Base-by-base conservation (phyloP, 2,888 invertebrate genomes). In the Nebria salina region DNA sequence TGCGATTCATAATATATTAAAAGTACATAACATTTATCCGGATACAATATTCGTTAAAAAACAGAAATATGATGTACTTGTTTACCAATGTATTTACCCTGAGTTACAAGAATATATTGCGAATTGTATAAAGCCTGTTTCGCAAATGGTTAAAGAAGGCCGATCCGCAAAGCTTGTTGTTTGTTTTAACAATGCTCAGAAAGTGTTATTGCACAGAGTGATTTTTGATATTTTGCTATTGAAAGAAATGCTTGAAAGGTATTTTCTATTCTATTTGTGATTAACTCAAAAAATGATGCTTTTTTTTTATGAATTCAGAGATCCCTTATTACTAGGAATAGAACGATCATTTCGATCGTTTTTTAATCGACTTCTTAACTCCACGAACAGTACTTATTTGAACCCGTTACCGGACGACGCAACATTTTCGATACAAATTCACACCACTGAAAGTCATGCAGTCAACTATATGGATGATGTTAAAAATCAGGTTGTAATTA, bases 41-140 rank as follows among this genome's bases (percentile, higher is more conserved):
- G 88, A 89, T 81, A 91, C 90, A 84, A 91, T 93, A 84, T 95
- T 94, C 86, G 90, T 90, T 82, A 89, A 89, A 13, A 91, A 91
- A 85, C 92, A 91, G 85, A 92, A 94, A 84, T 94, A 94, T 86
- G 92, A 91, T 73, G 89, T 91, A 7, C 90, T 91, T 1, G 91
- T 93, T 0, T 89, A 93, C 85, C 90, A 91, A 82, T 92, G 91
- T 34, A 89, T 91, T 65, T 93, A 94, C 87, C 94, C 94, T 54
- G 92, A 93, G 85, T 88, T 94, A 0, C 93, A 92, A 83, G 89
- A 91, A 75, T 94, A 94, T 85, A 90, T 94, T 64, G 89, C 90
- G 80, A 88, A 92, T 81, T 90, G 90, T 82, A 85, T 93, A 76
- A 91, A 90, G 87, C 90, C 89, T 77, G 87, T 91, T 2, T 87